Evolutionary conservation across 2,888 invertebrate species (phyloP), one percentile per base, ranked within the genome.

Genomic region (Nipponacmea schrenckii): DNA sequence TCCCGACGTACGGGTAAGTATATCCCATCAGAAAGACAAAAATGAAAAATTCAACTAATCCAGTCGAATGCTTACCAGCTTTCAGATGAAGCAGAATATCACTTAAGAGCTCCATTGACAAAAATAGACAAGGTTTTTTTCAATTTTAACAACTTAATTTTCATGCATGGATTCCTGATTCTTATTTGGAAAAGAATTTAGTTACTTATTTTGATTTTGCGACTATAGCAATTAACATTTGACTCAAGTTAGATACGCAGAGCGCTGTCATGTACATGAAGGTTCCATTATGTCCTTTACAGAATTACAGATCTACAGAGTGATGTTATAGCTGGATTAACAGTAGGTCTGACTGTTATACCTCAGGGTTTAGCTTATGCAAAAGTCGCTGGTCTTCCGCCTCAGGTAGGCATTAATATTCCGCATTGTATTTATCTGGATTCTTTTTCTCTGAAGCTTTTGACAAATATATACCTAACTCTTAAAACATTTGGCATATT

Each of bases 321-420:
- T 74, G 97, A 97, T 90, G 85, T 94, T 64, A 95, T 97, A 83
- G 96, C 97, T 24, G 97, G 97, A 0, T 90, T 96, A 73, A 96
- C 97, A 1, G 96, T 97, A 0, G 96, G 96, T 0, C 91, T 97
- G 26, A 97, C 96, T 0, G 95, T 96, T 63, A 93, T 97, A 91
- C 97, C 96, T 0, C 96, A 96, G 90, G 95, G 95, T 14, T 90
- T 97, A 79, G 97, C 97, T 0, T 96, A 96, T 87, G 96, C 96
- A 8, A 94, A 94, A 15, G 90, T 97, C 72, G 96, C 95, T 31
- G 95, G 95, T 64, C 90, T 97, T 69, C 93, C 94, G 26, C 93
- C 96, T 39, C 94, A 96, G 91, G 94, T 93, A 86, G 74, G 79
- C 69, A 17, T 15, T 63, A 15, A n/a, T 17, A 20, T 27, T 4